phyloP scores from a whole-genome alignment of 1,140 invertebrate genomes.

The Drosophila pruinosa region DNA sequence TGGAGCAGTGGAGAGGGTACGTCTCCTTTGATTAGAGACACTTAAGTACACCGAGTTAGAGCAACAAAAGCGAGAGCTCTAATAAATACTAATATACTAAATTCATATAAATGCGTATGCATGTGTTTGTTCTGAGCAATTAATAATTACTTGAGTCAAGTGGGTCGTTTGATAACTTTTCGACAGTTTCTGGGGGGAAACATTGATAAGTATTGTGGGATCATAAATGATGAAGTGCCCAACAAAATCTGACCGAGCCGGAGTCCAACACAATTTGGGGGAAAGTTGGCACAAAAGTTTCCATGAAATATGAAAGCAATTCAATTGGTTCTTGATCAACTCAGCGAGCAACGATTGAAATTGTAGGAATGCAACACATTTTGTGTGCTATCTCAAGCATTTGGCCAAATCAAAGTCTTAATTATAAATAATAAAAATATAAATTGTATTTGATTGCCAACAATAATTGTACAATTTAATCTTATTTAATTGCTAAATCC shows the following conservation, averaged over 20 bases:
- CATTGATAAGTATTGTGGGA: constrained; percentile 20
- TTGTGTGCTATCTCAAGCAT: not conserved
- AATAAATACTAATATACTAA: constrained; percentile 8
- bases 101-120: constrained; percentile 29
- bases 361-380: not conserved
- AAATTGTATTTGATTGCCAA: constrained; percentile 1
- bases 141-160: constrained; percentile 51
- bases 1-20: not conserved
- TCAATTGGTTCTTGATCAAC: not conserved
- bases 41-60: constrained; percentile 23
- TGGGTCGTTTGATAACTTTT: constrained; percentile 69
- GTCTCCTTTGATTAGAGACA: constrained; percentile 61
- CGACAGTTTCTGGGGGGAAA: not conserved
- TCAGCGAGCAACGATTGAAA: not conserved
- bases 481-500: constrained; percentile 3
- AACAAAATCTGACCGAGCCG: too few species aligned
- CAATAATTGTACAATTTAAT: constrained; percentile 4
- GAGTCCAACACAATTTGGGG: not conserved
- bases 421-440: constrained; percentile 4
- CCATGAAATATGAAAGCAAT: not conserved
- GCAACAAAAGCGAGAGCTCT: constrained; percentile 8
- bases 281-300: not conserved
- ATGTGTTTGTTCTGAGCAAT: constrained; percentile 5
- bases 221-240: constrained; percentile 18
- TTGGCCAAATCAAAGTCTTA: constrained; percentile 10